Base-by-base conservation (phyloP, 1,140 invertebrate species). In the Lineus longissimus region DNA sequence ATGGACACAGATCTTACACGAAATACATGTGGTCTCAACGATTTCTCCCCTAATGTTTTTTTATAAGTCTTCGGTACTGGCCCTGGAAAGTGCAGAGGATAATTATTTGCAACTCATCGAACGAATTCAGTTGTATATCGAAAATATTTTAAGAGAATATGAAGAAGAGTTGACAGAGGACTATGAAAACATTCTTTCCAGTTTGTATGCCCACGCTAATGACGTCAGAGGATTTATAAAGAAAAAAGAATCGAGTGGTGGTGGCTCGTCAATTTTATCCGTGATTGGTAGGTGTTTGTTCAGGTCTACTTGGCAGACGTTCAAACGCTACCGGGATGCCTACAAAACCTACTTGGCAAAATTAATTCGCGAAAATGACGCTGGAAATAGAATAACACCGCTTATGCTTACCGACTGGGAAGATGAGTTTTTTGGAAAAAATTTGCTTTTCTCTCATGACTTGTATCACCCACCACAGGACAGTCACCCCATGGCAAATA, bases 11-110 rank as follows among this genome's bases (percentile, higher is more conserved):
- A 51, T 7, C 6, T 51, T 51, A 51, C 47, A 51, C 47, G 6
- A 51, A 51, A 27, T 51, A 7, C 47, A 51, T n/a, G 47, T 51
- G 6, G 47, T 51, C n/a, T 51, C 47, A 4, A 51, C 47, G 6
- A 51, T 51, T 7, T 51, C 47, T 51, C 47, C 47, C 47, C 47
- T 7, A 51, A 51, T 51, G 47, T 51, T 51, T 51, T 51, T 51
- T 51, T 51, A 51, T 51, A 51, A 51, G 6, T 4, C 47, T 23
- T 6, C 47, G 47, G 47, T 51, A n/a, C 4, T 51, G 47, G 47
- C 6, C 9, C 6, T 4, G n/a, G 47, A 51, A 51, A 51, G n/a
- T 51, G 6, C 47, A 27, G 47, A 51, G 47, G 47, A 51, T n/a
- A 51, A 51, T 51, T 51, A 51, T 51, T 51, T n/a, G 6, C 6